Base-by-base conservation (phyloP, 1,140 invertebrate species). In the Listronotus bonariensis region DNA sequence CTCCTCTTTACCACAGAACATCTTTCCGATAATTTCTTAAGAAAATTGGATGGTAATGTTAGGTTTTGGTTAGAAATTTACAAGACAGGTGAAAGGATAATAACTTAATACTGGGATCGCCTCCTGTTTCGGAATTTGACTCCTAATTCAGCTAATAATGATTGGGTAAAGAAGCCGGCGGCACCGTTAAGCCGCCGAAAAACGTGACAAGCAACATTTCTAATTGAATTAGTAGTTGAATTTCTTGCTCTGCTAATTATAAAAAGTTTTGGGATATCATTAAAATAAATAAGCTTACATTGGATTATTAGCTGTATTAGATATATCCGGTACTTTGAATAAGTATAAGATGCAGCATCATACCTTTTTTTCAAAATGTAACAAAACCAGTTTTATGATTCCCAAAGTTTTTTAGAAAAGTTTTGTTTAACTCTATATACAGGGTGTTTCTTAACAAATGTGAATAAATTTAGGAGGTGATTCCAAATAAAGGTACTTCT, bases 81-180 rank as follows among this genome's bases (percentile, higher is more conserved):
- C 36, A 42, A 65, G 62, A 65, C 62, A 65, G 62, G 62, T 65
- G 62, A 65, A 65, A 56, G 40, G 53, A 65, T 65, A 65, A 65
- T 65, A 40, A 65, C 62, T 65, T 65, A 65, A 65, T 65, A 51
- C 55, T 41, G 45, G 62, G 61, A 56, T 55, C 7, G 61, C 40
- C 34, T 49, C 34, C 59, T 17, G 55, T 46, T 57, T 53, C 14
- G 51, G 34, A n/a, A 15, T 18, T 51, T 7, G 8, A 10, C 34
- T 36, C 12, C 51, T 53, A 36, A 53, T 53, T 32, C 51, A 38
- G 45, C 56, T 58, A 51, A 51, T 57, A 57, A 57, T 46, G 55
- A 57, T 57, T 17, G 45, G 48, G 45, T 60, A 40, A 51, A 45
- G 36, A 49, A 53, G 12, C 51, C 51, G 46, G 49, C 15, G 18